phyloP scores from a whole-genome alignment of 2,797 vertebrate genomes.

The Gobionotothen gibberifrons region DNA sequence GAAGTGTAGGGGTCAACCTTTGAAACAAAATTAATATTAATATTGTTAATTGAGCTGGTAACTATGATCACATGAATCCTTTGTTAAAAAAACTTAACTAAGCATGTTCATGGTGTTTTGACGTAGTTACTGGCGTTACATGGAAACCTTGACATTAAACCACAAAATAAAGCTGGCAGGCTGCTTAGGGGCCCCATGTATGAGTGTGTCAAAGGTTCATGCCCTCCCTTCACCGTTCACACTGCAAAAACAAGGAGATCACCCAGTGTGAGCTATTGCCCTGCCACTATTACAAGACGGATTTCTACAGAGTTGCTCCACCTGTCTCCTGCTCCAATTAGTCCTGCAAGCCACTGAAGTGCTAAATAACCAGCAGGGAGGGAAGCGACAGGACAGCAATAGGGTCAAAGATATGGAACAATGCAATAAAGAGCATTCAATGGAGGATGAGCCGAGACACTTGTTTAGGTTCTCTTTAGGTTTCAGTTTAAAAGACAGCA shows the following conservation, averaged over 20 bases:
- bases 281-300: slow-evolving; percentile 87
- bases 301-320: slow-evolving; percentile 87
- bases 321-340: slow-evolving; percentile 90
- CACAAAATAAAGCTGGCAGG: slow-evolving; percentile 53
- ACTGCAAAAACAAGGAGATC: slow-evolving; percentile 90
- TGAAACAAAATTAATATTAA: too few species aligned
- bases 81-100: neutral
- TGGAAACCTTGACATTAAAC: slow-evolving; percentile 54
- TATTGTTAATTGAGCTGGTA: too few species aligned
- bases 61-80: too few species aligned
- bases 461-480: neutral
- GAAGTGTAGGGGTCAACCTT: too few species aligned
- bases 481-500: slow-evolving; percentile 5
- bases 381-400: slow-evolving; percentile 43
- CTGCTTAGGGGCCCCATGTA: slow-evolving; percentile 62
- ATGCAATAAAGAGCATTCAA: slow-evolving; percentile 3
- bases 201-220: slow-evolving; percentile 87
- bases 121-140: slow-evolving; percentile 9
- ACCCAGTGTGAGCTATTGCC: slow-evolving; percentile 79
- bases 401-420: slow-evolving; percentile 52
- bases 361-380: slow-evolving; percentile 83
- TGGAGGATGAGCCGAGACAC: slow-evolving; percentile 21
- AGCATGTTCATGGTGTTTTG: slow-evolving; percentile 16
- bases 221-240: slow-evolving; percentile 84
- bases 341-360: slow-evolving; percentile 82